A percentile compares a stretch with the other conserved stretches of the same genome.
These are phyloP conservation scores for Sebastes paucispinis DNA, from an alignment of 2,797 vertebrate genomes.

Conservation along the genomic window DNA sequence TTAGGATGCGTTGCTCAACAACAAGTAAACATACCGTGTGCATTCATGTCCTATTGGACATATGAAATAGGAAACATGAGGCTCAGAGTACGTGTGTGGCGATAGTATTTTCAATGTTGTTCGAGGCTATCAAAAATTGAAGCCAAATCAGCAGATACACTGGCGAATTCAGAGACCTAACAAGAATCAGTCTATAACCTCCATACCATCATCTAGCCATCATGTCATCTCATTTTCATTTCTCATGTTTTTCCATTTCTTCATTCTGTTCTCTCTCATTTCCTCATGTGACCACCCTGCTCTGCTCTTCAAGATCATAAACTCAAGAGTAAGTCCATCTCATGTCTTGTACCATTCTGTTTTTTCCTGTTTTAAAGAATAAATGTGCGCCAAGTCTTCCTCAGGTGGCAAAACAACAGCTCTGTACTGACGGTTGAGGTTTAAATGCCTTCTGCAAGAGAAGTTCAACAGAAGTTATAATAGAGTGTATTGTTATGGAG, in stretches of 20 bases:
- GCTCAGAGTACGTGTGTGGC: not conserved
- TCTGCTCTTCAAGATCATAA: slow-evolving; percentile 79
- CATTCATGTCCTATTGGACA: not conserved
- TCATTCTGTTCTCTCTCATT: slow-evolving; percentile 12
- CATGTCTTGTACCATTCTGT: not conserved
- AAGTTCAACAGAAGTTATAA: not conserved
- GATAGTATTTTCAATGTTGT: not conserved
- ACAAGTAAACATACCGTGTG: not conserved
- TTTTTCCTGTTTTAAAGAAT: not conserved
- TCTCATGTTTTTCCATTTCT: slow-evolving; percentile 21
- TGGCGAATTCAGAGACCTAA: not conserved
- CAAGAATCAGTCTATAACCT: not conserved
- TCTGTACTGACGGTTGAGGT: not conserved
- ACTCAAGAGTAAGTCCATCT: slow-evolving; percentile 78
- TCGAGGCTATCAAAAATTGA: not conserved
- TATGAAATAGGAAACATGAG: not conserved
- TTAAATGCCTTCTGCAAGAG: not conserved
- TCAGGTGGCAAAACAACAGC: not conserved
- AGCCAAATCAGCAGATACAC: not conserved
- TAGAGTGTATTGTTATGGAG: not conserved
- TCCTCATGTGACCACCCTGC: slow-evolving; percentile 33
- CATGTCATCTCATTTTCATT: not conserved
- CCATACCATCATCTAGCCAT: not conserved
- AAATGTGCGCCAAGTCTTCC: not conserved
- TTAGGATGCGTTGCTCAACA: not conserved